Evolutionary conservation across 2,113 vertebrate genomes (phyloP), one percentile per base, ranked within the genome.

Genomic region (Climacteris rufus): DNA sequence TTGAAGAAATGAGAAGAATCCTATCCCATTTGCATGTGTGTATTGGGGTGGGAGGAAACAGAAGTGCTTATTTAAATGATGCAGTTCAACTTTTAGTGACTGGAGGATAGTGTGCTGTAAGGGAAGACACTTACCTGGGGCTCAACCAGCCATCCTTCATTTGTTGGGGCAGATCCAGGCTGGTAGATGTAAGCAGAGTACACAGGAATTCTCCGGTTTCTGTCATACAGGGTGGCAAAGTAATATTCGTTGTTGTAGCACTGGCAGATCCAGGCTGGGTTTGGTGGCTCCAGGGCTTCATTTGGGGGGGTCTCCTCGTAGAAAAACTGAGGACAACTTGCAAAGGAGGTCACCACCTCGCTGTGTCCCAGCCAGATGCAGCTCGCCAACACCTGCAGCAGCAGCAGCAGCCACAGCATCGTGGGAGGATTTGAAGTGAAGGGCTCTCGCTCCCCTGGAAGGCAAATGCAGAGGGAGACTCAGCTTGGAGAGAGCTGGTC

Each of bases 151-250:
- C 89, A n/a, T n/a, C n/a, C n/a, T n/a, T n/a, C n/a, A n/a, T n/a
- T n/a, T n/a, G n/a, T n/a, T 2, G 4, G 33, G 3, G 61, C 75
- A 14, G 20, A 0, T 70, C 14, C 61, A 47, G 91, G 90, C 16
- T 63, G 5, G 42, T 96, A 97, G 16, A 47, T 28, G 63, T 97
- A 97, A 18, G 96, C 95, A 6, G 97, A 97, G 45, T 97, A 96
- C 0, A 96, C 63, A 0, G 97, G 97, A 65, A 97, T 97, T 27
- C 60, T 88, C 27, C 3, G 42, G 10, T 21, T 10, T 30, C 16
- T 91, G 65, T 97, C 59, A 0, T 97, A 97, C 28, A 97, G 22
- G 8, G 95, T 97, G n/a, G 91, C 95, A 63, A 47, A 97, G 16
- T 56, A 56, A 70, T 95, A 65, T 15, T 11, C 3, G 39, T 94